Conservation (phyloP, 2,888 invertebrate species). For the Hyles lineata region DNA sequence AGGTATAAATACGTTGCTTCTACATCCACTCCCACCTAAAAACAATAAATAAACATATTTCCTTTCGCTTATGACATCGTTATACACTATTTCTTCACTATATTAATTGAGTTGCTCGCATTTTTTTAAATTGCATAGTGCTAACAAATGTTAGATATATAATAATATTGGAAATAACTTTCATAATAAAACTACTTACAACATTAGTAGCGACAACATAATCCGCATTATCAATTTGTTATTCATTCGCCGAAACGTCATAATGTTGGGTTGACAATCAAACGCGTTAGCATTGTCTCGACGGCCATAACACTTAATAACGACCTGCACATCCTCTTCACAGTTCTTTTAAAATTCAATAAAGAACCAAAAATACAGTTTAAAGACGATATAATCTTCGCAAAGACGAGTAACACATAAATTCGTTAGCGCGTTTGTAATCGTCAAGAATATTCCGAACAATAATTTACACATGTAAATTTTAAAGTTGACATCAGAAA, state of each 20-base stretch:
- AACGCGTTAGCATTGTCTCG: slow-evolving; percentile 12
- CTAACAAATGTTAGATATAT: not conserved
- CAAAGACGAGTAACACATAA: slow-evolving; percentile 76
- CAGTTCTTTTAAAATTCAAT: slow-evolving; percentile 71
- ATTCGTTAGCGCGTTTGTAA: slow-evolving; percentile 81
- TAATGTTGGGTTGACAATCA: not conserved
- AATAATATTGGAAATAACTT: too few species aligned
- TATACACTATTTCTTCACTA: not conserved
- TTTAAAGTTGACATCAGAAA: slow-evolving; percentile 84
- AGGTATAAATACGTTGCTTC: slow-evolving; percentile 57
- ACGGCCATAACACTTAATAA: slow-evolving; percentile 54
- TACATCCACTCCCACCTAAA: slow-evolving; percentile 55
- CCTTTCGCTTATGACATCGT: slow-evolving; percentile 55
- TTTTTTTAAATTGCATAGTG: not conserved
- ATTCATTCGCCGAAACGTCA: slow-evolving; percentile 22
- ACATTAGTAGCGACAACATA: not conserved
- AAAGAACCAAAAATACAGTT: slow-evolving; percentile 77
- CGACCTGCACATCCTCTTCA: slow-evolving; percentile 67
- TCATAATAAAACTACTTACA: not conserved
- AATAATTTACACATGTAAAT: slow-evolving; percentile 80
- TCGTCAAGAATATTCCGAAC: slow-evolving; percentile 76
- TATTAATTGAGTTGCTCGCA: not conserved
- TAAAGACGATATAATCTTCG: slow-evolving; percentile 72
- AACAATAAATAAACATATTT: slow-evolving; percentile 58
- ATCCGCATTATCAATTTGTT: not conserved